Evolutionary conservation across 2,113 vertebrate species (phyloP).

Genomic region (Rostratula benghalensis): DNA sequence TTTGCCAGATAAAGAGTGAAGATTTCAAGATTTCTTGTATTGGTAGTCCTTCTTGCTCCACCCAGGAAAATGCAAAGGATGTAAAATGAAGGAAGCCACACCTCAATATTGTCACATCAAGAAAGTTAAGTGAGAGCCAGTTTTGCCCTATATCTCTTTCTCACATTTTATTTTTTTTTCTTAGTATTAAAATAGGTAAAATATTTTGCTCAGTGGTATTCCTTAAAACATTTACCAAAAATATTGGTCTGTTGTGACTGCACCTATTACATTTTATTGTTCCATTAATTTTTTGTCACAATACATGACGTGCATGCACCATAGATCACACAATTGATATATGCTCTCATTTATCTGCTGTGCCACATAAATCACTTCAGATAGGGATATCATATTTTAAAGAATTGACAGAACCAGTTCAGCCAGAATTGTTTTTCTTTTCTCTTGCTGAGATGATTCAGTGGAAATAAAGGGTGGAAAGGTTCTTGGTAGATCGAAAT

Average conservation of each 20-base stretch:
- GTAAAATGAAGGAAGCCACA: background rate
- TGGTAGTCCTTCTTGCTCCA: background rate
- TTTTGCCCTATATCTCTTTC: background rate
- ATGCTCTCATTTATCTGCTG: background rate
- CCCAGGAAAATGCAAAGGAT: background rate
- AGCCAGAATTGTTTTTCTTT: background rate
- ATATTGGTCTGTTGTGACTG: background rate
- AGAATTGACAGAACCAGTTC: slow-evolving; percentile 4
- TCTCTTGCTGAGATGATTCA: background rate
- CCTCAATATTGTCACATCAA: background rate
- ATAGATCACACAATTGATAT: background rate
- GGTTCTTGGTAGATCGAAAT: background rate
- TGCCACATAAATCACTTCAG: background rate
- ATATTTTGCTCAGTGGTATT: background rate
- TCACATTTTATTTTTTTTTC: background rate
- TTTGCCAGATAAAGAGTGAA: background rate
- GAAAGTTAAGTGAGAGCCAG: background rate
- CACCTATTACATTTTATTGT: background rate
- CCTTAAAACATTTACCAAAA: background rate
- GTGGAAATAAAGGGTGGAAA: background rate
- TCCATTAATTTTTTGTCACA: background rate
- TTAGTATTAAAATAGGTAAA: background rate
- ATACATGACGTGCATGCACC: background rate
- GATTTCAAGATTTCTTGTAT: background rate
- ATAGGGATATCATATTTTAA: background rate